phyloP scores from a whole-genome alignment of 2,888 invertebrate genomes.

The Ptilodon capucinus region DNA sequence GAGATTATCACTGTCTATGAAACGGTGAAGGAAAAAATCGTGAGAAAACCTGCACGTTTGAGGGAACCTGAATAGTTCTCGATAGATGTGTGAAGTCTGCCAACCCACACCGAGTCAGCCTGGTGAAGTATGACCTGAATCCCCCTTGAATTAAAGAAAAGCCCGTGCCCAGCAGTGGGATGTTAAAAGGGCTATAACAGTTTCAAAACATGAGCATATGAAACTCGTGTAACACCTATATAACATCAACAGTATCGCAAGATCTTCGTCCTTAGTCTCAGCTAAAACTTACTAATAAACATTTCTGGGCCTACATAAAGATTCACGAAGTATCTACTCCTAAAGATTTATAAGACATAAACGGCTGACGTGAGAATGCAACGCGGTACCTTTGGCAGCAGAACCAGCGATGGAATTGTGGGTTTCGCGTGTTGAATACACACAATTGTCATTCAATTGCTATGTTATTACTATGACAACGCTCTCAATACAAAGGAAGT shows the following conservation, averaged over 20 bases:
- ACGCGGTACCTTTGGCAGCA: constrained; percentile 17
- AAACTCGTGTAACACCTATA: not conserved
- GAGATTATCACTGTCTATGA: too few relatives aligned
- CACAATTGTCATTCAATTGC: not conserved
- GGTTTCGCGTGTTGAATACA: not conserved
- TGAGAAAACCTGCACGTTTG: too few relatives aligned
- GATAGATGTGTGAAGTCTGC: too few relatives aligned
- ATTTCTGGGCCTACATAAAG: not conserved
- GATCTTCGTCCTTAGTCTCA: not conserved
- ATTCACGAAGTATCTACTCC: not conserved
- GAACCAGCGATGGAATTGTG: not conserved
- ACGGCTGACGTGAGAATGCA: not conserved
- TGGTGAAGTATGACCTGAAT: too few relatives aligned
- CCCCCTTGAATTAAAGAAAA: too few relatives aligned
- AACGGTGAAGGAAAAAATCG: too few relatives aligned
- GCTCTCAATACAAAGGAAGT: too few relatives aligned
- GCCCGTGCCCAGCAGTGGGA: too few relatives aligned
- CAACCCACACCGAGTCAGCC: too few relatives aligned
- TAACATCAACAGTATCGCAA: not conserved
- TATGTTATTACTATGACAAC: not conserved
- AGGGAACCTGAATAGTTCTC: too few relatives aligned
- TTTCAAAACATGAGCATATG: too few relatives aligned
- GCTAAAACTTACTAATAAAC: not conserved
- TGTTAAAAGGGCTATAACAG: too few relatives aligned
- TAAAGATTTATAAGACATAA: not conserved